Evolutionary conservation across 2,797 vertebrate genomes (phyloP), one percentile per base, ranked within the genome.

Genomic region (Lycodopsis pacificus): DNA sequence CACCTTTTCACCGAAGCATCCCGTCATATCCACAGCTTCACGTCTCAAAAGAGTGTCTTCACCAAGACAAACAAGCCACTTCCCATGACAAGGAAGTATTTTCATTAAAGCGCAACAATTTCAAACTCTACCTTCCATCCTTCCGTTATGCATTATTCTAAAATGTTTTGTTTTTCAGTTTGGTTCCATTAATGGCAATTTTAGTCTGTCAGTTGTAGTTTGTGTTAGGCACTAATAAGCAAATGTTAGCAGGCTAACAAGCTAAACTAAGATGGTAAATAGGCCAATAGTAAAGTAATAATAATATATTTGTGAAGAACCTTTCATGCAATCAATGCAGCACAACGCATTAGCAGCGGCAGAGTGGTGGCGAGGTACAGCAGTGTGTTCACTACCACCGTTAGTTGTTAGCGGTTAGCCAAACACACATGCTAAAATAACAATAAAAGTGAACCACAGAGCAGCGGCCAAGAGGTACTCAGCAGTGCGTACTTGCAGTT

Each of bases 1-100:
- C 81, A 84, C 51, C 53, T 68, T 77, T 68, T 59, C 72, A 5
- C 25, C 53, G 25, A 85, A 63, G 69, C 57, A 42, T 66, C 66
- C 32, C 74, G 71, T 75, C 76, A 82, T 54, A 64, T 61, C 57
- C 63, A 49, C 1, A 53, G 49, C 58, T 62, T 81, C 85, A 88
- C 48, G 34, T 79, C 74, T 84, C 51, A 64, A 67, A 20, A 78
- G 44, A 79, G 57, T 51, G 11, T 49, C 69, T 42, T 69, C 57
- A 7, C 22, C 25, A 27, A 73, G 30, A 76, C 67, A 78, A 82
- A 79, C 80, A 81, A 63, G 51, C 15, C 56, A n/a, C 6, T 3
- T 58, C 34, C 46, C 48, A 57, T 46, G 57, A 68, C 59, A 46
- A 20, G 0, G 5, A 71, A 46, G 2, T 19, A 3, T 68, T 46